A percentile compares a stretch with the other conserved stretches of the same genome.
These are phyloP conservation scores for Anguilla japonica DNA, from an alignment of 2,113 vertebrate species.

Conservation along the genomic window DNA sequence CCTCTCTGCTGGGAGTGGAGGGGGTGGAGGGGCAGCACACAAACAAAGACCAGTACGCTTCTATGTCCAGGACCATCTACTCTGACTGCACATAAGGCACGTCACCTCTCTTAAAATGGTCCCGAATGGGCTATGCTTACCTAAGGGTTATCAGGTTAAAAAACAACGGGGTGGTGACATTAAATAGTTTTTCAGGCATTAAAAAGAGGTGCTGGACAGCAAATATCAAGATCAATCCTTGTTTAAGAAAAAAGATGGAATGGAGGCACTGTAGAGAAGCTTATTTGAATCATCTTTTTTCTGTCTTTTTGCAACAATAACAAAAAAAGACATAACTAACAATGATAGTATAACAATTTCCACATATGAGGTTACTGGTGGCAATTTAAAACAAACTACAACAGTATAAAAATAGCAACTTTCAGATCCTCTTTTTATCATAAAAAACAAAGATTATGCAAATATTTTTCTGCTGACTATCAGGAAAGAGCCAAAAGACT, in stretches of 20 bases:
- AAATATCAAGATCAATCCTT: too few species aligned
- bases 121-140: not conserved
- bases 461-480: not conserved
- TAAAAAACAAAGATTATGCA: not conserved
- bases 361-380: too few species aligned
- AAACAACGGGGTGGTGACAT: not conserved
- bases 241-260: too few species aligned
- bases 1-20: not conserved
- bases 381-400: not conserved
- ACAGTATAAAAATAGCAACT: not conserved
- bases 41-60: not conserved
- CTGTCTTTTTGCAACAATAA: too few species aligned
- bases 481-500: not conserved
- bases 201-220: not conserved
- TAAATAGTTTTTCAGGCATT: not conserved
- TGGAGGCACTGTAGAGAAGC: too few species aligned
- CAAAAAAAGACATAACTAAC: not conserved
- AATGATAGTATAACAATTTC: too few species aligned
- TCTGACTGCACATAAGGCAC: not conserved
- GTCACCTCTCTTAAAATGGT: not conserved
- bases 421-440: not conserved
- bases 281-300: too few species aligned
- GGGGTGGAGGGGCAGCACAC: too few species aligned
- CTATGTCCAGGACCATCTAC: not conserved
- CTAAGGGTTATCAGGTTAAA: not conserved